These are phyloP conservation scores for Pediacus dermestoides DNA, from an alignment of 2,888 invertebrate genomes.

Conservation along the genomic window DNA sequence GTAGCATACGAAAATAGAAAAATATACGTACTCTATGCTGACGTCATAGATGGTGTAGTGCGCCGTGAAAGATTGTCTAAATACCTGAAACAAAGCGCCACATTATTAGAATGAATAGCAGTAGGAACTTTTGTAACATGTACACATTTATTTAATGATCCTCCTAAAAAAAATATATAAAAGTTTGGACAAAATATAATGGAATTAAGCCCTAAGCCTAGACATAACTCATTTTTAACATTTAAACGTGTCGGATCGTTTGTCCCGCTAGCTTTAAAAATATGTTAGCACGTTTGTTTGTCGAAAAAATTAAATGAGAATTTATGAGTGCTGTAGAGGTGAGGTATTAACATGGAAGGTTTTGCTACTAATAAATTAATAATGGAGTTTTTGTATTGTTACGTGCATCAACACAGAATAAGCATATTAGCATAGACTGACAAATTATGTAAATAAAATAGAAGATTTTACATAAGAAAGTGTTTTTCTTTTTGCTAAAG, in stretches of 20 bases:
- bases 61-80: slow-evolving; percentile 80
- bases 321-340: too few species aligned
- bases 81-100: slow-evolving; percentile 65
- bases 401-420: too few species aligned
- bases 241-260: not conserved
- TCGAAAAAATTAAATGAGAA: not conserved
- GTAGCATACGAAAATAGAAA: slow-evolving; percentile 5
- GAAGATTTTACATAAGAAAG: too few species aligned
- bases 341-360: too few species aligned
- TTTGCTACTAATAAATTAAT: too few species aligned
- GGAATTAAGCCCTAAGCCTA: slow-evolving; percentile 1
- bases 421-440: too few species aligned
- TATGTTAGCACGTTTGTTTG: not conserved
- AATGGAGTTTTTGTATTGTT: too few species aligned
- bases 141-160: slow-evolving; percentile 2
- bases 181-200: slow-evolving; percentile 1
- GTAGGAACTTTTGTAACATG: slow-evolving; percentile 1
- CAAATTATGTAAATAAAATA: too few species aligned
- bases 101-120: slow-evolving; percentile 3
- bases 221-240: slow-evolving; percentile 1
- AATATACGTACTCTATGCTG: slow-evolving; percentile 75
- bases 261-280: not conserved
- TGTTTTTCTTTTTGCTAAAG: too few species aligned
- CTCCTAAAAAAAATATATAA: not conserved
- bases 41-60: slow-evolving; percentile 90